Percentiles rank a stretch among this genome's conserved stretches.
phyloP scores from a whole-genome alignment of 1,140 invertebrate genomes.

The Tenebrio molitor region DNA sequence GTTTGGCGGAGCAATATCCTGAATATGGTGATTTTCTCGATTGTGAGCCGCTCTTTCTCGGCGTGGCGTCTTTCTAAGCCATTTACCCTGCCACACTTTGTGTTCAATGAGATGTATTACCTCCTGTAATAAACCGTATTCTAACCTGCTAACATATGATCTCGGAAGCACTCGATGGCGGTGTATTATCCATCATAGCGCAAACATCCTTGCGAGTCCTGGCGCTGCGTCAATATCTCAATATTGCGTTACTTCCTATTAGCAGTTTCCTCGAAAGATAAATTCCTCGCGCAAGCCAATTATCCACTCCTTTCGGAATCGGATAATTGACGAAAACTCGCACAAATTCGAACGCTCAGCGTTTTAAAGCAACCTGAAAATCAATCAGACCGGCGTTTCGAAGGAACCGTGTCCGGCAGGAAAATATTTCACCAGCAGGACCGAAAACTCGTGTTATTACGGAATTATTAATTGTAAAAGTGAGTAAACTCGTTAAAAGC shows the following conservation, averaged over 20 bases:
- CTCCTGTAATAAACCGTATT: slow-evolving; percentile 23
- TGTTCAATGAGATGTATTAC: slow-evolving; percentile 21
- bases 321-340: slow-evolving; percentile 14
- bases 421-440: not conserved
- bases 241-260: slow-evolving; percentile 24
- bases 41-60: too few species aligned
- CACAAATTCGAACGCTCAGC: slow-evolving; percentile 7
- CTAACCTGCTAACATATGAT: slow-evolving; percentile 16
- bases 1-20: not conserved
- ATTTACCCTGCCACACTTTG: not conserved
- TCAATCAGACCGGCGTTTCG: not conserved
- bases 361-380: not conserved
- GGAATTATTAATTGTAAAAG: not conserved
- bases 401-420: not conserved
- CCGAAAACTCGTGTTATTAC: too few species aligned
- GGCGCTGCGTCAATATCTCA: slow-evolving; percentile 8
- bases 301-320: slow-evolving; percentile 13
- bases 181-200: slow-evolving; percentile 1
- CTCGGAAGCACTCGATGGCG: not conserved
- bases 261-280: slow-evolving; percentile 18
- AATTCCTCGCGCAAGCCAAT: slow-evolving; percentile 24
- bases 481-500: not conserved
- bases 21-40: not conserved
- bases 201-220: not conserved
- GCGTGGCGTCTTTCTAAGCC: not conserved